A percentile compares a stretch with the other conserved stretches of the same genome.
Conservation (phyloP, 53 echinoderm and acorn worm species). For the Echinometra lucunter region DNA sequence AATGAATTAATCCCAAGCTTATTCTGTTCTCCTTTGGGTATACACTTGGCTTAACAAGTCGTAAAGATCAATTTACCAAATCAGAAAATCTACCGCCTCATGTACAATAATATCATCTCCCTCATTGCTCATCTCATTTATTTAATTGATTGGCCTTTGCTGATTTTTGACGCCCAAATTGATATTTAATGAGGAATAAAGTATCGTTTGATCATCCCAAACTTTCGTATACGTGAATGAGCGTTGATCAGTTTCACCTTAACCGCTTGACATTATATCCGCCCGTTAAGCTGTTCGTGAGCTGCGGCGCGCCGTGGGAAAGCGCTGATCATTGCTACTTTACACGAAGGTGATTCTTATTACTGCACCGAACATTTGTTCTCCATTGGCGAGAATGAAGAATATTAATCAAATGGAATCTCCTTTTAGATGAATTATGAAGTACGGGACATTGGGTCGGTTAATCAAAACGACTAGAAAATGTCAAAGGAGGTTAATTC, state of each 20-base stretch:
- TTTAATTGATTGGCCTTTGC: constrained; percentile 27
- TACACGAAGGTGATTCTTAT: not conserved
- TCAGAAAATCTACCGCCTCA: not conserved
- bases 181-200: constrained; percentile 25
- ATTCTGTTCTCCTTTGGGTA: not conserved
- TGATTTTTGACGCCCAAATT: constrained; percentile 34
- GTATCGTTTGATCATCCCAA: not conserved
- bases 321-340: constrained; percentile 3
- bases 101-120: constrained; percentile 16
- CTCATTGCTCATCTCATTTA: constrained; percentile 30
- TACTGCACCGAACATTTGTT: not conserved
- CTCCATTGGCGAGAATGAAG: not conserved
- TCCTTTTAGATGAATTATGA: constrained; percentile 18
- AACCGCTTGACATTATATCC: constrained; percentile 23
- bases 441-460: not conserved
- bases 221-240: not conserved
- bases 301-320: not conserved
- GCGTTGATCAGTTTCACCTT: constrained; percentile 14
- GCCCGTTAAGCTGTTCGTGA: not conserved
- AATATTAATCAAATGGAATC: constrained; percentile 24
- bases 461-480: constrained; percentile 13
- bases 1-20: not conserved
- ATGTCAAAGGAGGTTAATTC: not conserved
- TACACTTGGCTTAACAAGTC: not conserved
- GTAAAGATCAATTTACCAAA: not conserved